phyloP scores from a whole-genome alignment of 2,888 invertebrate genomes.

The Cerastoderma edule region DNA sequence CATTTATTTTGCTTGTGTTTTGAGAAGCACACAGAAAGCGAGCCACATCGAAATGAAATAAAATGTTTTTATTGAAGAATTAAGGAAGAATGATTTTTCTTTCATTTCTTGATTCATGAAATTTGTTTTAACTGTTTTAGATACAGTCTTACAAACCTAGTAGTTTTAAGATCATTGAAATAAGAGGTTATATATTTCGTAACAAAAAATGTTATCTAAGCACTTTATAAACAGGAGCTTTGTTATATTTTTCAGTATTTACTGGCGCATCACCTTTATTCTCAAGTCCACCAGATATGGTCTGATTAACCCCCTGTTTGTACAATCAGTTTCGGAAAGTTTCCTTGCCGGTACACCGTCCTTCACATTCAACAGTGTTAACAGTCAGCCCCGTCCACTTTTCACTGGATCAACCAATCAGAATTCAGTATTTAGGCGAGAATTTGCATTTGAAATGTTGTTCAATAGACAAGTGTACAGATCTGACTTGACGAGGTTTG shows the following conservation, averaged over 20 bases:
- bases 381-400: constrained; percentile 37
- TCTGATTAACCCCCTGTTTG: constrained; percentile 50
- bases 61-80: no score
- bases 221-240: neutral
- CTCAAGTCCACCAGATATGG: constrained; percentile 21
- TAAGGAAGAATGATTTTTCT: no score
- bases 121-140: no score
- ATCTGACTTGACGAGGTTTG: constrained; percentile 44
- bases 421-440: constrained; percentile 30
- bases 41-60: no score
- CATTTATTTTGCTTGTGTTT: no score
- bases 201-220: no score
- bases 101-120: no score
- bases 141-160: no score
- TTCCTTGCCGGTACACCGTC: constrained; percentile 32
- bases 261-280: constrained; percentile 47
- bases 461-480: constrained; percentile 34
- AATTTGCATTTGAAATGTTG: constrained; percentile 38
- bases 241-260: constrained; percentile 29
- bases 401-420: constrained; percentile 38
- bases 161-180: no score
- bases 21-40: no score
- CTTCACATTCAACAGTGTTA: constrained; percentile 39
- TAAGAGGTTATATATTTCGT: no score
- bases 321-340: constrained; percentile 48